A percentile compares a stretch with the other conserved stretches of the same genome.
Evolutionary conservation across 2,113 vertebrate genomes (phyloP).

Genomic region (Isichthys henryi): DNA sequence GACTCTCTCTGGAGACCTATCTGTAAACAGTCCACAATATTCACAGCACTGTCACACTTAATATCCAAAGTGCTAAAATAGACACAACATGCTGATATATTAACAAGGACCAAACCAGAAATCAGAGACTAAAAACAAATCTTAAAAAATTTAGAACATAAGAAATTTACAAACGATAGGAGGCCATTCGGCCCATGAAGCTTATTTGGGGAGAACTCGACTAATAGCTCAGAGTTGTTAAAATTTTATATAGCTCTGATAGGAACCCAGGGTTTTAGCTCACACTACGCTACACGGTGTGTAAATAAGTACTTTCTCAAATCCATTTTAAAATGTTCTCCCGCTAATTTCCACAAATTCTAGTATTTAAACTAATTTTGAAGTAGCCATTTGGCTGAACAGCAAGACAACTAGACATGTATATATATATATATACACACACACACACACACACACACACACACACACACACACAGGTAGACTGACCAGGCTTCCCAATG

Average conservation of each 20-base stretch:
- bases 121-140: background rate
- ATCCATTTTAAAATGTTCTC: too few species aligned
- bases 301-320: too few species aligned
- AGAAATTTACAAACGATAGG: too few species aligned
- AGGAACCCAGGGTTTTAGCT: too few species aligned
- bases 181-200: too few species aligned
- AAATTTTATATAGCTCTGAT: too few species aligned
- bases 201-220: too few species aligned
- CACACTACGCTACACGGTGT: too few species aligned
- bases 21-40: background rate
- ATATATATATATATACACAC: background rate
- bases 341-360: too few species aligned
- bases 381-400: background rate
- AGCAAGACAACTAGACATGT: background rate
- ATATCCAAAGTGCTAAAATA: background rate
- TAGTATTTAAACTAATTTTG: background rate
- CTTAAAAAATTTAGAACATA: background rate
- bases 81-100: background rate
- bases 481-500: constrained; percentile 77
- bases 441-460: background rate
- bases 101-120: background rate
- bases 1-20: background rate
- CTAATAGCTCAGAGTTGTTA: too few species aligned
- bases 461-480: background rate
- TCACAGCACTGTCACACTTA: background rate